Conservation (phyloP, 2,797 vertebrate species). For the Lemur catta region DNA sequence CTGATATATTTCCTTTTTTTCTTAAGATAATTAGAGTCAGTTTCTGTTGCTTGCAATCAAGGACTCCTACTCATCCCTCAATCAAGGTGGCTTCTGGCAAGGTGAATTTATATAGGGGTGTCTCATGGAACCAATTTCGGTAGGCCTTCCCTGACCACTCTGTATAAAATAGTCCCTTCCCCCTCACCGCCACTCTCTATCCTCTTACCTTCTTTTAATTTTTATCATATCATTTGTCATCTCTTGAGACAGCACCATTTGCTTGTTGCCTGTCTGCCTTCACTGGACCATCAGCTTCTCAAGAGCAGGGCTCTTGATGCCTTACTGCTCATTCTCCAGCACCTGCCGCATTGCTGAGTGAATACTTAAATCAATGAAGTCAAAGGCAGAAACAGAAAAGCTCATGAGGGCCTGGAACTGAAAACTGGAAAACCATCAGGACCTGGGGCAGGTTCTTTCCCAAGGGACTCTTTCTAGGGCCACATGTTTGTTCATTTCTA, state of each 20-base stretch:
- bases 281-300: background rate
- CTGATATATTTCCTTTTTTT: background rate
- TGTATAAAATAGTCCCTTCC: background rate
- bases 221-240: background rate
- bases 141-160: background rate
- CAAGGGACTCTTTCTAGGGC: background rate
- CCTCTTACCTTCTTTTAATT: background rate
- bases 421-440: background rate
- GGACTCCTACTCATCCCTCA: background rate
- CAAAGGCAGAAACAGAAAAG: background rate
- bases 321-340: background rate
- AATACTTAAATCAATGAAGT: background rate
- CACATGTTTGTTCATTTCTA: background rate
- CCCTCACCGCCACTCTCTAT: background rate
- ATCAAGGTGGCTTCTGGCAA: background rate
- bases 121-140: background rate
- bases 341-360: background rate
- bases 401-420: background rate
- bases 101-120: background rate
- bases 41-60: slow-evolving; percentile 1
- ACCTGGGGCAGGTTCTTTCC: background rate
- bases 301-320: background rate
- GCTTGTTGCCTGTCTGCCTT: background rate
- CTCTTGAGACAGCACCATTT: background rate
- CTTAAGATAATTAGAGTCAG: background rate